These are phyloP conservation scores for Lynx canadensis DNA, from an alignment of 2,113 vertebrate genomes.

Conservation along the genomic window DNA sequence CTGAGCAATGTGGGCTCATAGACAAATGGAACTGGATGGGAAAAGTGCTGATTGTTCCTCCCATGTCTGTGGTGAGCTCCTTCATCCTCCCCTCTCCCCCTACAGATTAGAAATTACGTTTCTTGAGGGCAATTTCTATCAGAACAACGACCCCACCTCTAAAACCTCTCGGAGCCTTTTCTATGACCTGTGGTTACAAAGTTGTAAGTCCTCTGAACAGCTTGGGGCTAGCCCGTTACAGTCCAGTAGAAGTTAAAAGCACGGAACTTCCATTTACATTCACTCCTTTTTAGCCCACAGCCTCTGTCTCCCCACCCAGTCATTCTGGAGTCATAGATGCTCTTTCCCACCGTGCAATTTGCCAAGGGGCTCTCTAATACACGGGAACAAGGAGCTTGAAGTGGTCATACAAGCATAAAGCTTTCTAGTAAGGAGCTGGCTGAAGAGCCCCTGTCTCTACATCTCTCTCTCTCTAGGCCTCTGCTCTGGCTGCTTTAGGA, in stretches of 20 bases:
- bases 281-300: neutral
- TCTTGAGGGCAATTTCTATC: neutral
- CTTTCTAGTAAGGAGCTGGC: neutral
- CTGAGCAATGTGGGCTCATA: neutral
- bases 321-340: constrained; percentile 4
- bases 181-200: neutral
- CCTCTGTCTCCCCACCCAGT: neutral
- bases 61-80: neutral
- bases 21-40: neutral
- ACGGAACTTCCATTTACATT: neutral
- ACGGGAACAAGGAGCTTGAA: neutral
- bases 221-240: neutral
- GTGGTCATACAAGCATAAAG: neutral
- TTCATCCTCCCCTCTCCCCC: neutral
- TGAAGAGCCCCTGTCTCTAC: neutral
- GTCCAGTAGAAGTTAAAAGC: neutral
- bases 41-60: neutral
- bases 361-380: neutral
- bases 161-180: neutral
- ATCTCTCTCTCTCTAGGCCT: neutral
- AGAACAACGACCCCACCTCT: neutral
- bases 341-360: neutral
- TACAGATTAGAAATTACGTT: neutral
- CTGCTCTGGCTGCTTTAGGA: neutral
- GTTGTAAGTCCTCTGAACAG: neutral